Conservation (phyloP, 2,888 invertebrate species). For the Phengaris arion region DNA sequence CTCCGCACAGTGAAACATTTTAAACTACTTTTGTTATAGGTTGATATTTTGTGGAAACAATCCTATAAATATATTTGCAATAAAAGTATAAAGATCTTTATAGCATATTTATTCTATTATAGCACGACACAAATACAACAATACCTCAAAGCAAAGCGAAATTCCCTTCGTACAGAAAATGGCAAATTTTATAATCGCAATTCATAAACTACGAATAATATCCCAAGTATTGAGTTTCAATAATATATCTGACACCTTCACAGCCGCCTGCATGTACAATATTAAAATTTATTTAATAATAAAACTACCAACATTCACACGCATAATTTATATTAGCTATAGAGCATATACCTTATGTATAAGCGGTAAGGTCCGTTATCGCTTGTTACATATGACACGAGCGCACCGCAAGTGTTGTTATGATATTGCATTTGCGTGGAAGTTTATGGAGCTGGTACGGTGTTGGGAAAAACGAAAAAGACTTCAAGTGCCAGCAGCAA, state of each 20-base stretch:
- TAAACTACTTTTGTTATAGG: no score
- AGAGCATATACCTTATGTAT: neutral
- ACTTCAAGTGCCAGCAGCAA: neutral
- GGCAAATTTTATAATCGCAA: conserved; percentile 20
- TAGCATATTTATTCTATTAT: neutral
- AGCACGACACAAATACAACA: neutral
- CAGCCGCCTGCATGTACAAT: conserved; percentile 17
- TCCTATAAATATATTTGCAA: no score
- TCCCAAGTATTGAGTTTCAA: conserved; percentile 19
- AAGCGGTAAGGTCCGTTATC: neutral
- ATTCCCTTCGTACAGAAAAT: conserved; percentile 14
- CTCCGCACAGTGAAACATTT: no score
- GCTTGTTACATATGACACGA: neutral
- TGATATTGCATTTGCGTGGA: conserved; percentile 30
- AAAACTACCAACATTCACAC: neutral
- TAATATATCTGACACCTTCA: conserved; percentile 17
- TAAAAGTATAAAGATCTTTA: no score
- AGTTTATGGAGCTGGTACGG: conserved; percentile 29
- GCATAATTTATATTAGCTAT: neutral
- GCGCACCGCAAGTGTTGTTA: conserved; percentile 14
- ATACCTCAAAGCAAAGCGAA: neutral
- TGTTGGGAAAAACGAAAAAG: conserved; percentile 29
- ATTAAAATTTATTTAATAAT: conserved; percentile 25
- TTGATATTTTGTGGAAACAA: no score
- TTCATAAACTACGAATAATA: conserved; percentile 8